These are phyloP conservation scores for Clarias pachynema DNA, from an alignment of 2,797 vertebrate species.

Conservation along the genomic window DNA sequence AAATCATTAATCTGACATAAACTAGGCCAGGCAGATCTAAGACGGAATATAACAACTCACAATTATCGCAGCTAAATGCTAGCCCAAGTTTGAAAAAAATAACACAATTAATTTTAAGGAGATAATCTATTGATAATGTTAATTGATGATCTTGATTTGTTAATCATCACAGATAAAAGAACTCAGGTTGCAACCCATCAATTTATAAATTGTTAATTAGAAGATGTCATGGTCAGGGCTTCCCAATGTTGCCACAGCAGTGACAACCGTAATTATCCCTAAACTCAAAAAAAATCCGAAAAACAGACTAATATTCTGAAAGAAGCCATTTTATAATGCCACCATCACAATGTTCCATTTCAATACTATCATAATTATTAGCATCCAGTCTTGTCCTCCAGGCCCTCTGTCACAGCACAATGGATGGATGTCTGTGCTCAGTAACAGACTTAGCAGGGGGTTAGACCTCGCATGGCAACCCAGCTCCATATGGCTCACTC, in stretches of 20 bases:
- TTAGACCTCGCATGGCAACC: conserved; percentile 63
- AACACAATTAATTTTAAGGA: neutral
- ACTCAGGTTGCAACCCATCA: neutral
- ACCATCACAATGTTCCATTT: neutral
- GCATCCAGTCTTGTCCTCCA: conserved; percentile 65
- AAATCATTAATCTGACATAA: neutral
- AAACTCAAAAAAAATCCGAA: neutral
- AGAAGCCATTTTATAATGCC: neutral
- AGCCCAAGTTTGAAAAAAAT: no score
- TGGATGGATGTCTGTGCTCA: conserved; percentile 73
- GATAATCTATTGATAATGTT: neutral
- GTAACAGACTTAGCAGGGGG: conserved; percentile 65
- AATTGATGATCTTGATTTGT: neutral
- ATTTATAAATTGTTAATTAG: neutral
- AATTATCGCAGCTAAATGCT: neutral
- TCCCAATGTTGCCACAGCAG: neutral
- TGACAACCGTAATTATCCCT: neutral
- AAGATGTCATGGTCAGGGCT: neutral
- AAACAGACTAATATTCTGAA: neutral
- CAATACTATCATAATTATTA: conserved; percentile 61
- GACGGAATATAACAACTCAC: neutral
- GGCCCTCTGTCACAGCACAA: conserved; percentile 68
- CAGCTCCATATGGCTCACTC: conserved; percentile 71
- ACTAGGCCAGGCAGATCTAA: neutral
- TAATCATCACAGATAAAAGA: neutral